Base-by-base conservation (phyloP, 2,113 vertebrate genomes). In the Vimba vimba region DNA sequence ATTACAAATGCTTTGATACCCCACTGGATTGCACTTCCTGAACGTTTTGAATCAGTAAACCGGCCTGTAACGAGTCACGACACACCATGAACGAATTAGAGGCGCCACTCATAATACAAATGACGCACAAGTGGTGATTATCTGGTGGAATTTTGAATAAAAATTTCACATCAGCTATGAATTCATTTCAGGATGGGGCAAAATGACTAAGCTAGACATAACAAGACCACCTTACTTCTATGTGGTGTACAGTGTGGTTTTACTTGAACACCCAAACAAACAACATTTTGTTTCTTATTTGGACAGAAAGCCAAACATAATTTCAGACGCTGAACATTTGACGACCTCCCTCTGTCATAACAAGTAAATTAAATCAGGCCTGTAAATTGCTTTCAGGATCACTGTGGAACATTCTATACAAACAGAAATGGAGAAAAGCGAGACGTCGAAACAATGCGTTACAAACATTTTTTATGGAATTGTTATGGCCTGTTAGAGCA, bases 401-500 rank as follows among this genome's bases (percentile, higher is more conserved):
- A 25, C 47, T 73, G 50, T 27, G 82, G 80, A 82, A 83, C 82
- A 39, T 73, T 83, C 68, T 83, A 79, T 27, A 68, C 75, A 76
- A 87, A 85, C 66, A 69, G 25, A 43, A 66, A 13, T 75, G 66
- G 82, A 78, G 79, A 39, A 78, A 84, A 82, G 39, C 43, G 62
- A 83, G 83, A 89, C 36, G 86, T 50, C 57, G 75, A 71, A 81
- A 83, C 86, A 50, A 86, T 79, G 82, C 75, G 83, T 85, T 85
- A 74, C 62, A 85, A 73, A 47, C 4, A 62, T 80, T 87, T 50
- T 90, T 91, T 80, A 87, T 88, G 89, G 92, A 89, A 92, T 90
- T 90, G 89, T 87, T 94, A 91, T 92, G 79, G 87, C 91, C 85
- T 79, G 90, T 94, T 94, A 88, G 80, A 92, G 93, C 95, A 95